phyloP scores from a whole-genome alignment of 2,888 invertebrate genomes.

The Drosophila pseudotalamancana region DNA sequence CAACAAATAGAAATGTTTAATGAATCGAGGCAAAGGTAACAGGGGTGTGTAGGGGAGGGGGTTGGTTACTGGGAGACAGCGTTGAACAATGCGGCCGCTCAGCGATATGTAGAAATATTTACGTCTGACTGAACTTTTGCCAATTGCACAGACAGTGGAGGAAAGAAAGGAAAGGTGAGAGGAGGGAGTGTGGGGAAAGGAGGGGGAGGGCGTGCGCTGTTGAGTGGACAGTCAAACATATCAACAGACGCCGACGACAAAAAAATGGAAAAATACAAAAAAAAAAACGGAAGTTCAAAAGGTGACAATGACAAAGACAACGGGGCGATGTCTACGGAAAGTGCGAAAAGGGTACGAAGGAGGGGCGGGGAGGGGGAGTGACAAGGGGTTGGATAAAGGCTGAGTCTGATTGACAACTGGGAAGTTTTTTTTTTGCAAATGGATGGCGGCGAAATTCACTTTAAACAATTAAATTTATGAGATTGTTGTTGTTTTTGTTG shows the following conservation, averaged over 20 bases:
- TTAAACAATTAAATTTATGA: slow-evolving; percentile 77
- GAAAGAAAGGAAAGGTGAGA: neutral
- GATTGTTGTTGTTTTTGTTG: slow-evolving; percentile 43
- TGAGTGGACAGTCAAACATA: slow-evolving; percentile 46
- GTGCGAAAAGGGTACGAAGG: neutral
- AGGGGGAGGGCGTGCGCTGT: slow-evolving; percentile 1
- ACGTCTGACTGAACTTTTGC: slow-evolving; percentile 67
- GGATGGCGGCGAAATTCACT: slow-evolving; percentile 66
- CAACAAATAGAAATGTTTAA: slow-evolving; percentile 74
- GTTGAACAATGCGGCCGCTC: slow-evolving; percentile 53
- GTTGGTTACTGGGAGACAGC: neutral
- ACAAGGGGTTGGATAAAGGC: neutral
- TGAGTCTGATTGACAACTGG: slow-evolving; percentile 29
- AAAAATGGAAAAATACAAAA: slow-evolving; percentile 16
- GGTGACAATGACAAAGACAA: slow-evolving; percentile 63
- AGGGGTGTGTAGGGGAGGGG: neutral
- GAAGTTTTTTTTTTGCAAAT: slow-evolving; percentile 53
- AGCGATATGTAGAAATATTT: slow-evolving; percentile 65
- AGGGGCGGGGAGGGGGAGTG: neutral
- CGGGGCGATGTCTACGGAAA: slow-evolving; percentile 9
- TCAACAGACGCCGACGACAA: slow-evolving; percentile 47
- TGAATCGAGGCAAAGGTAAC: slow-evolving; percentile 53
- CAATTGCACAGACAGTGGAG: slow-evolving; percentile 22
- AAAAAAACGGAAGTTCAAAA: slow-evolving; percentile 75
- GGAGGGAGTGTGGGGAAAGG: neutral